These are phyloP conservation scores for Acanthochromis polyacanthus DNA, from an alignment of 2,113 vertebrate genomes.

Conservation along the genomic window DNA sequence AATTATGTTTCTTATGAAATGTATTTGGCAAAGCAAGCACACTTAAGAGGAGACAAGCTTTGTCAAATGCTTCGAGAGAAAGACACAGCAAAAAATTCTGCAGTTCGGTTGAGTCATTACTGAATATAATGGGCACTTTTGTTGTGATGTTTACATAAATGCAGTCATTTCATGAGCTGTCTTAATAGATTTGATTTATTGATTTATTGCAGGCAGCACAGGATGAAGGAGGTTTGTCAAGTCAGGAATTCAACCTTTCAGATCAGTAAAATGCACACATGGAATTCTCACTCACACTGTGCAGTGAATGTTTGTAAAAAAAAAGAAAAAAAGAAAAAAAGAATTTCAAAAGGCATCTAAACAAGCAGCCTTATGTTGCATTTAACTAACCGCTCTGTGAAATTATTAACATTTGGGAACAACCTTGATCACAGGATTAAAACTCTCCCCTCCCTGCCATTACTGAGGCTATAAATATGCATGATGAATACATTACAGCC, in stretches of 20 bases:
- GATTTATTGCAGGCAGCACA: neutral
- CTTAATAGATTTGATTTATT: neutral
- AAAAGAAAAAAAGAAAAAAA: neutral
- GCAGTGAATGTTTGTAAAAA: neutral
- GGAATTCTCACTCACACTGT: neutral
- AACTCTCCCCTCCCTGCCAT: slow-evolving; percentile 30
- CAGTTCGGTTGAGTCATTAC: neutral
- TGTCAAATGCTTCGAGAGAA: neutral
- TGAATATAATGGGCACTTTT: neutral
- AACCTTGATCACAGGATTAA: slow-evolving; percentile 45
- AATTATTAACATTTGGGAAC: slow-evolving; percentile 28
- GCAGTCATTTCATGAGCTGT: neutral
- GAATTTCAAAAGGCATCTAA: slow-evolving; percentile 15
- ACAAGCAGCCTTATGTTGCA: neutral
- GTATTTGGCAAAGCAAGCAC: neutral
- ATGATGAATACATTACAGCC: slow-evolving; percentile 30
- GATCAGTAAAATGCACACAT: neutral
- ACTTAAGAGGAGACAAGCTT: neutral
- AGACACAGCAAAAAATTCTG: neutral
- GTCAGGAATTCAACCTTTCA: neutral
- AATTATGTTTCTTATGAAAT: neutral
- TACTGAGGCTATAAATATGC: slow-evolving; percentile 38
- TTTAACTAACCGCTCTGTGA: slow-evolving; percentile 32
- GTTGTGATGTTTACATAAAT: neutral
- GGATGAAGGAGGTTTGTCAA: neutral